Evolutionary conservation across 1,140 invertebrate species (phyloP), one percentile per base, ranked within the genome.

Genomic region (Panagrolaimus sp.): DNA sequence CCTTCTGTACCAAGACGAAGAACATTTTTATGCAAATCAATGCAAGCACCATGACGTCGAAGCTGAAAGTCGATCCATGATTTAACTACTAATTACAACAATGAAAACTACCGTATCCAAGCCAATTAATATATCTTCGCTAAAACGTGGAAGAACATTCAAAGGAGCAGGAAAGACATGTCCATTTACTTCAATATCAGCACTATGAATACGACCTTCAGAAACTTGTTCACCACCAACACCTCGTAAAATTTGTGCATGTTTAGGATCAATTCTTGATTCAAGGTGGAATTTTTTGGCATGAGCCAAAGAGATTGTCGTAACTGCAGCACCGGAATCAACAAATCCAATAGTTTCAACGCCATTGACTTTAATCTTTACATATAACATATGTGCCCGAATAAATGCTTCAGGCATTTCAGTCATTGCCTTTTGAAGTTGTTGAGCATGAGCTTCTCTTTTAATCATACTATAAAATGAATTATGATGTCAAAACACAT

Each of bases 301-400:
- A 26, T 58, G 52, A 12, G 52, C 52, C 4, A n/a, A 26, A 3
- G 32, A 26, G 17, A 70, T 70, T 21, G 58, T 70, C 9, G 68
- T 68, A 26, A 15, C 15, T 55, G 70, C 67, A 24, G 68, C 68
- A 24, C 68, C 68, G 3, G 65, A 44, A 55, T 70, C 68, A 28
- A 70, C 32, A 66, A 70, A 68, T 8, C 65, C 68, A 17, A 70
- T 28, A 9, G 67, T 43, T n/a, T 70, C 68, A 17, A 46, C 63
- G 4, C 63, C 68, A 28, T 70, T 70, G n/a, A 70, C 70, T 43
- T 70, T 70, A 8, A 70, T n/a, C 14, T 52, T 26, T 2, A 70
- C 67, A 43, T 70, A 52, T 32, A 70, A 43, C 63, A 70, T 28
- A 38, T 46, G 17, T 32, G 43, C 15, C 14, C 32, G 68, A 5